phyloP scores from a whole-genome alignment of 2,888 invertebrate genomes.

The Tetragonula carbonaria region DNA sequence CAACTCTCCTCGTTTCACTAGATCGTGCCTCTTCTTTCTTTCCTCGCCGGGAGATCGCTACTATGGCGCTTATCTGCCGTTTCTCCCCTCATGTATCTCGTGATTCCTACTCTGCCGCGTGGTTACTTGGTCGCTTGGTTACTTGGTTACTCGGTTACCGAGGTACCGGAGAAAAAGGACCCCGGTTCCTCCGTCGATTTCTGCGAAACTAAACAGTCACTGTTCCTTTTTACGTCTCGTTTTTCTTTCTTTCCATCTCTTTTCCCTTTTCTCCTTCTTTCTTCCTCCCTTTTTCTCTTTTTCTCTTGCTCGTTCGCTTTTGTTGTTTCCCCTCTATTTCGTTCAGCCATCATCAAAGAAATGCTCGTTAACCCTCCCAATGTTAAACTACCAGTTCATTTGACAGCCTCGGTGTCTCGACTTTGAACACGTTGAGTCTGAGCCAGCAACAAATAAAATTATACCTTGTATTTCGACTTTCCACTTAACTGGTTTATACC shows the following conservation, averaged over 20 bases:
- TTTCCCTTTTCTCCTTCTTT: background rate
- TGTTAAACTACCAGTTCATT: background rate
- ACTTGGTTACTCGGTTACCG: slow-evolving; percentile 76
- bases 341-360: slow-evolving; percentile 30
- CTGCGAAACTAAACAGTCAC: slow-evolving; percentile 35
- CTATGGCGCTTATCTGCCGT: slow-evolving; percentile 60
- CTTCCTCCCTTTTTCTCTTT: background rate
- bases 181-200: slow-evolving; percentile 26
- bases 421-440: background rate
- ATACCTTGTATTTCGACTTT: background rate
- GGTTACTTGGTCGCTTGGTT: slow-evolving; percentile 72
- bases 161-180: slow-evolving; percentile 56
- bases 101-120: slow-evolving; percentile 49
- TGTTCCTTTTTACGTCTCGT: slow-evolving; percentile 5
- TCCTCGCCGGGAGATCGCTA: slow-evolving; percentile 48
- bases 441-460: background rate
- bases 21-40: slow-evolving; percentile 30
- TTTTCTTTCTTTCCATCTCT: background rate
- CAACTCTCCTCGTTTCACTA: slow-evolving; percentile 33
- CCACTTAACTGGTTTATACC: too few species aligned
- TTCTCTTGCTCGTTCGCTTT: background rate
- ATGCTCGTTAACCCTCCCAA: slow-evolving; percentile 28
- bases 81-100: slow-evolving; percentile 49
- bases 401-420: background rate
- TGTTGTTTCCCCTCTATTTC: background rate